Evolutionary conservation across 2,797 vertebrate genomes (phyloP), one percentile per base, ranked within the genome.

Genomic region (Parauchenoglanis ngamensis): DNA sequence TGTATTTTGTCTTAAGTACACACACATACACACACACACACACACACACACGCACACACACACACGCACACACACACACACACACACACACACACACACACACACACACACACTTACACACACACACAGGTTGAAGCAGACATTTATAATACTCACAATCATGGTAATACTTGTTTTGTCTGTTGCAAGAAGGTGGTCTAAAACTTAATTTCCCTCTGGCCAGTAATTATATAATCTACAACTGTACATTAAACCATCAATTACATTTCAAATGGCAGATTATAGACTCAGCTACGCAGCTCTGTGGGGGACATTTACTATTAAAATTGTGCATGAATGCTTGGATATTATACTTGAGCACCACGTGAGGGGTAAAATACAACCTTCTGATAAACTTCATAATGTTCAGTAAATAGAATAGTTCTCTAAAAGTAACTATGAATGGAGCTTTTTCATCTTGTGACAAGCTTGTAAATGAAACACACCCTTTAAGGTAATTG

Each of bases 191-290:
- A 61, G 79, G 83, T 84, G 83, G 83, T 72, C 67, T 56, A 57
- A 72, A 35, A 7, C 28, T 25, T 63, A 8, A 63, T 28, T 17
- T n/a, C 67, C 23, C 21, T n/a, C 31, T 10, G 3, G 49, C 61
- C 70, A 57, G 52, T 85, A 57, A 78, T 86, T 79, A 49, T 79
- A 65, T 56, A 25, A 86, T 68, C 17, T 79, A 52, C 28, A 52
- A 44, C 49, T 10, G 46, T 68, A 2, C 44, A 49, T 40, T 35
- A 79, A 5, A 56, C 28, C 28, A 52, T 63, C 46, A 54, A 17
- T 67, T 77, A 23, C 44, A 85, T 46, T 49, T 77, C n/a, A 68
- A 68, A 83, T 28, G 15, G 56, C 61, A 76, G 35, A 56, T 86
- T 40, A 54, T 25, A 76, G 56, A 49, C 35, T 40, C 56, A n/a